Base-by-base conservation (phyloP, 2,888 invertebrate genomes). In the Perizoma flavofasciatum region DNA sequence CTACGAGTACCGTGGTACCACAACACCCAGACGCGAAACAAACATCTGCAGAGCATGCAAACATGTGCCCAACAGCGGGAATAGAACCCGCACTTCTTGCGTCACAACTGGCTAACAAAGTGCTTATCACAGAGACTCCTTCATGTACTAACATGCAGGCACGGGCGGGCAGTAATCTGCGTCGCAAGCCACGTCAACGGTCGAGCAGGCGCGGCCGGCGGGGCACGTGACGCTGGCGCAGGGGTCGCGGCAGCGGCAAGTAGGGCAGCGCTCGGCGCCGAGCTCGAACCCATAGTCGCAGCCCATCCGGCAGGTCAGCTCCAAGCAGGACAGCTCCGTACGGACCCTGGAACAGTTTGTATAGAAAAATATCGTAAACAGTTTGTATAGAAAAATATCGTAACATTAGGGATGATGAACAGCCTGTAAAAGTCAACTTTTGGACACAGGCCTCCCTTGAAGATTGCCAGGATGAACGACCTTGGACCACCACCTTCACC, bases 91-190 rank as follows among this genome's bases (percentile, higher is more conserved):
- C 1, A 22, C 22, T 3, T 22, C 22, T 22, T 22, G 22, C 22
- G 22, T 22, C 22, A 22, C 22, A 22, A 3, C 22, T 22, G 3
- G 1, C 22, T 22, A 22, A 37, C 7, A 37, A 37, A 6, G 4
- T 7, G 5, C 37, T 37, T 6, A 37, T 37, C 7, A 6, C 37
- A 5, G 9, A 41, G 9, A 37, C 5, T n/a, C 9, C 4, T 41
- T 41, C 6, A 46, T 9, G n/a, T 37, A 89, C 93, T 93, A 72
- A 94, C 96, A 96, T 9, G 96, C 96, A 8, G 97, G 97, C 2
- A 97, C 96, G 0, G 97, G 96, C 0, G 97, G 96, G 75, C 97
- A 97, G 72, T 96, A 96, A 55, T 96, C 96, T 34, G 95, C 95
- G 71, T 96, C 96, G 71, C 97, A 97, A 11, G 96, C 96, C 0